Evolutionary conservation across 2,797 vertebrate species (phyloP), one percentile per base, ranked within the genome.

Genomic region (Enteromius viviparus): DNA sequence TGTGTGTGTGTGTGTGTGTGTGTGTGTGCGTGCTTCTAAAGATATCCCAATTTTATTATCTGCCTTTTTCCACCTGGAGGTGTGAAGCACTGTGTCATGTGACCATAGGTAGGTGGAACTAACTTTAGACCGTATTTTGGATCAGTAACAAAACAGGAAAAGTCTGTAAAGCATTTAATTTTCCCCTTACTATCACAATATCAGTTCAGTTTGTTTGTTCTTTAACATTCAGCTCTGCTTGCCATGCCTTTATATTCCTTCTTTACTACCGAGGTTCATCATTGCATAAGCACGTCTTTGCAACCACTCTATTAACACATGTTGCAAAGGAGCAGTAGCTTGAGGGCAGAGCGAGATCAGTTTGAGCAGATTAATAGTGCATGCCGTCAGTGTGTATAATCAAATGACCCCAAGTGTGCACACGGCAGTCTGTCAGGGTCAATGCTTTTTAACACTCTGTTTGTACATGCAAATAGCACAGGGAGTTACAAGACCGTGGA

Each of bases 301-400:
- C 40, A 81, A 75, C 29, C 3, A 21, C 21, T 81, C 29, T 6
- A 19, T 42, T 62, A 71, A 45, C 34, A 65, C 21, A 81, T 62
- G 23, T 58, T 34, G 53, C 37, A 71, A 72, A 47, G 23, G 37
- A 60, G 40, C 40, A 60, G 79, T n/a, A 81, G 58, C 45, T 82
- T 74, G 42, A 74, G 45, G 60, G 70, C 70, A 29, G 45, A 64
- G 58, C 17, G n/a, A 82, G 60, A 66, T 75, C 45, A 21, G 47
- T 75, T 75, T 65, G 55, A 65, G 71, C 70, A 65, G 80, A 76
- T 76, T 82, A 76, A 53, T 66, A 55, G 71, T 68, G 60, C 71
- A 82, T 53, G 34, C 60, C 65, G 80, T 51, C 19, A 37, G 51
- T 80, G 69, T 81, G 45, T 66, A 42, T 40, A 70, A 80, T 74